phyloP scores from a whole-genome alignment of 2,113 vertebrate species.

The Melanerpes formicivorus region DNA sequence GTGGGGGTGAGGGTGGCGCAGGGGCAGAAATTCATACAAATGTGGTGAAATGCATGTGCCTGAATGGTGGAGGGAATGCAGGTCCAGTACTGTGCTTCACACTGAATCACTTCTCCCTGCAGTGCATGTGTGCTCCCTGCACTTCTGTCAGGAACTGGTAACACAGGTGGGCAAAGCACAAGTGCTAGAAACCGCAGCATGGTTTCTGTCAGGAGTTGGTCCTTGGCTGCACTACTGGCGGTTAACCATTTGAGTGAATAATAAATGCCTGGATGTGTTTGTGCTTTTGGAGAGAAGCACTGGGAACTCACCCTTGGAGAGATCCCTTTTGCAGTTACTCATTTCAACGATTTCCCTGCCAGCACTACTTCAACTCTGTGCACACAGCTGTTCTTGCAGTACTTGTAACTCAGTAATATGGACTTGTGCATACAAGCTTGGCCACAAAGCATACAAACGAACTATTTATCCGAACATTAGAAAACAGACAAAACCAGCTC shows the following conservation, averaged over 20 bases:
- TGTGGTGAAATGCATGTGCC: not conserved
- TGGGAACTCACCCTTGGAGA: not conserved
- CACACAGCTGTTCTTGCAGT: not conserved
- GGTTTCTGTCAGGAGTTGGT: not conserved
- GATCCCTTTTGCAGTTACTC: not conserved
- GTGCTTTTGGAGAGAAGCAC: not conserved
- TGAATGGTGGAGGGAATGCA: not conserved
- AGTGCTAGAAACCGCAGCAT: not conserved
- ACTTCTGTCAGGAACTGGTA: not conserved
- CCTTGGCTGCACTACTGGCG: not conserved
- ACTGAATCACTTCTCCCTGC: not conserved
- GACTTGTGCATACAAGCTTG: not conserved
- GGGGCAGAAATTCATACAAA: not conserved
- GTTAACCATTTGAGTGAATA: not conserved
- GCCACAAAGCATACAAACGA: not conserved
- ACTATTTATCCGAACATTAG: not conserved
- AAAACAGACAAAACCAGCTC: not conserved
- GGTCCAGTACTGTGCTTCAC: not conserved
- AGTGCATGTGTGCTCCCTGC: fast-evolving
- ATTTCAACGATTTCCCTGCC: not conserved
- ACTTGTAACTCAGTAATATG: not conserved
- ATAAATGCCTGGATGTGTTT: not conserved
- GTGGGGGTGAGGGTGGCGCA: too few relatives aligned
- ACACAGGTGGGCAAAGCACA: not conserved
- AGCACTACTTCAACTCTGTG: not conserved